A percentile compares a stretch with the other conserved stretches of the same genome.
Conservation (phyloP, 2,888 invertebrate genomes). For the Perizoma flavofasciatum region DNA sequence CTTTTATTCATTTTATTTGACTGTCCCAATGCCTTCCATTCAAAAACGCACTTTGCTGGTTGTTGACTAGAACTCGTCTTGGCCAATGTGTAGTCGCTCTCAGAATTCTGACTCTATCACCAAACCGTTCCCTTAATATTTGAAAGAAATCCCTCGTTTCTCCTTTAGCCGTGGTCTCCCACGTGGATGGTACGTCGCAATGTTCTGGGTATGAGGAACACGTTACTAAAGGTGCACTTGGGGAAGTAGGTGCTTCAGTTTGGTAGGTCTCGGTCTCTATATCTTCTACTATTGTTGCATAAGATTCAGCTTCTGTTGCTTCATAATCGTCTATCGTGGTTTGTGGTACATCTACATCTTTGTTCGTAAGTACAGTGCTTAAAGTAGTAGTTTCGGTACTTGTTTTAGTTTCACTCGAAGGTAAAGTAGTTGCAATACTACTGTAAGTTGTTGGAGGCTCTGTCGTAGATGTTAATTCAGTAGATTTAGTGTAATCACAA, state of each 20-base stretch:
- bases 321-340: slow-evolving; percentile 8
- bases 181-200: slow-evolving; percentile 61
- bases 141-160: slow-evolving; percentile 70
- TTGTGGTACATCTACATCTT: slow-evolving; percentile 16
- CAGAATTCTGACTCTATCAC: slow-evolving; percentile 52
- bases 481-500: neutral
- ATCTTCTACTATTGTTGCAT: slow-evolving; percentile 2
- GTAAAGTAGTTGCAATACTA: slow-evolving; percentile 3
- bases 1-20: neutral
- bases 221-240: slow-evolving; percentile 21
- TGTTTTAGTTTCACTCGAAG: neutral
- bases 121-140: slow-evolving; percentile 60
- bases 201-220: slow-evolving; percentile 34
- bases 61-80: slow-evolving; percentile 11
- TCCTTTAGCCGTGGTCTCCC: slow-evolving; percentile 68
- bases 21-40: slow-evolving; percentile 20
- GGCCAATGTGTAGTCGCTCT: slow-evolving; percentile 61
- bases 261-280: slow-evolving; percentile 1
- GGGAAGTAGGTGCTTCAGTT: slow-evolving; percentile 2
- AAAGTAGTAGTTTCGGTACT: slow-evolving; percentile 20
- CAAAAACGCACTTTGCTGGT: slow-evolving; percentile 7
- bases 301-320: neutral
- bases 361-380: slow-evolving; percentile 7
- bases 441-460: slow-evolving; percentile 13
- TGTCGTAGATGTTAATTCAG: neutral